phyloP scores from a whole-genome alignment of 1,140 invertebrate species.

The Diploscapter pachys region DNA sequence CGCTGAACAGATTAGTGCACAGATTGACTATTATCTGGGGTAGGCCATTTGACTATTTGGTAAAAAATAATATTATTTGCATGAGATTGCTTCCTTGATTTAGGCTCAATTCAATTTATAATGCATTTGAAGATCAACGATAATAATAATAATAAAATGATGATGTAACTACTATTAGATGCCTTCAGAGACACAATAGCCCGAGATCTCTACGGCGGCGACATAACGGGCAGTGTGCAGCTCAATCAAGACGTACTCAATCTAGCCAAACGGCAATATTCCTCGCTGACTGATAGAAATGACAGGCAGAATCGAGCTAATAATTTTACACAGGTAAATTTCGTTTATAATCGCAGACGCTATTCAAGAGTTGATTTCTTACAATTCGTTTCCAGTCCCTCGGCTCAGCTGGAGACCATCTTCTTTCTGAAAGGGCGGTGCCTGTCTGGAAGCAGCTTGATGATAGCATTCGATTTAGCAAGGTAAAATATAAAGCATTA shows the following conservation, averaged over 20 bases:
- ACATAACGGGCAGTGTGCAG: constrained; percentile 34
- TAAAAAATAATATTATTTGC: constrained; percentile 15
- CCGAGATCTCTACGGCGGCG: constrained; percentile 31
- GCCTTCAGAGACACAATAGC: background rate
- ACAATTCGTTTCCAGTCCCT: constrained; percentile 32
- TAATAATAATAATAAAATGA: too few species aligned
- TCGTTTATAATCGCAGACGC: constrained; percentile 6
- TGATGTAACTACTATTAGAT: background rate
- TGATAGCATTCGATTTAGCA: constrained; percentile 12
- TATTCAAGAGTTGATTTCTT: background rate
- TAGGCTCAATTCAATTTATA: constrained; percentile 1
- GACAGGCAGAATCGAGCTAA: constrained; percentile 19
- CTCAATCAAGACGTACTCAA: constrained; percentile 24
- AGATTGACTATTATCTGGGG: constrained; percentile 13
- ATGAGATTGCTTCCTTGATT: background rate
- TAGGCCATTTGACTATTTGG: constrained; percentile 3
- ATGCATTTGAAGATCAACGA: background rate
- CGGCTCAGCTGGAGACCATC: constrained; percentile 34
- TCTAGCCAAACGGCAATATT: constrained; percentile 31
- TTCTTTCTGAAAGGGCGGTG: constrained; percentile 11
- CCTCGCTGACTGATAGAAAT: constrained; percentile 22
- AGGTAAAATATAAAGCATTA: background rate
- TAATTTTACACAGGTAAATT: constrained; percentile 31
- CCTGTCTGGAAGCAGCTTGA: constrained; percentile 33
- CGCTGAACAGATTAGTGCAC: constrained; percentile 16